Evolutionary conservation across 2,888 invertebrate genomes (phyloP).

Genomic region (Sceliomorpha sp.): DNA sequence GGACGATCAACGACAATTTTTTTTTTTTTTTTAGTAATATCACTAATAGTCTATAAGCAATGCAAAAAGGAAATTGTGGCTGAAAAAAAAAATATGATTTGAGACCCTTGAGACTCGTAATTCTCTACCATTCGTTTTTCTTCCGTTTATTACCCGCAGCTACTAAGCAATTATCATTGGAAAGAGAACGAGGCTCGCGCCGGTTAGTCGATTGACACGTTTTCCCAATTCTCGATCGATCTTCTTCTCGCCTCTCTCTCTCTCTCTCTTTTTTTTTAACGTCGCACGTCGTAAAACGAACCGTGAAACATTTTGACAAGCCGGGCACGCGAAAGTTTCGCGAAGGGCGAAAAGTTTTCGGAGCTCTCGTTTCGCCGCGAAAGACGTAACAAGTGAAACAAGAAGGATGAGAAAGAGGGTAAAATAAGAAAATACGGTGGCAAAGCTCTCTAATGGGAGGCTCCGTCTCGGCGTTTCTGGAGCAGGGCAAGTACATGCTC

Average conservation of each 20-base stretch:
- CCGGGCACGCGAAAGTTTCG: too few species aligned
- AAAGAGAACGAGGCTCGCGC: constrained; percentile 40
- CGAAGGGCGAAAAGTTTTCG: constrained; percentile 9
- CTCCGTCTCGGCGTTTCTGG: constrained; percentile 36
- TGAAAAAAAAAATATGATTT: constrained; percentile 6
- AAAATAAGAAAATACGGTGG: constrained; percentile 27
- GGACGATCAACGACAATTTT: too few species aligned
- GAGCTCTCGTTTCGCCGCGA: constrained; percentile 11
- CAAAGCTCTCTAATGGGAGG: constrained; percentile 46
- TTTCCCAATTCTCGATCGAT: too few species aligned
- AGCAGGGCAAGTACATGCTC: constrained; percentile 48
- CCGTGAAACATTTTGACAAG: too few species aligned
- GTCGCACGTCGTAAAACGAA: too few species aligned
- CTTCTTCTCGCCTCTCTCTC: too few species aligned
- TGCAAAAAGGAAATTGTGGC: too few species aligned
- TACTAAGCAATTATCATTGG: constrained; percentile 41
- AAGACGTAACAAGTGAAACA: constrained; percentile 3
- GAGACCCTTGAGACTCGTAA: constrained; percentile 30
- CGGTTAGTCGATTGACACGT: background rate
- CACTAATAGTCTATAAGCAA: too few species aligned
- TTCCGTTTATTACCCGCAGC: constrained; percentile 26
- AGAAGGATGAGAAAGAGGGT: constrained; percentile 11
- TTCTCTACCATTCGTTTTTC: constrained; percentile 17
- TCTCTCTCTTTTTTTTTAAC: too few species aligned
- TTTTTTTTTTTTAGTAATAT: too few species aligned